Evolutionary conservation across 2,113 vertebrate genomes (phyloP).

Genomic region (Crotalus horridus): DNA sequence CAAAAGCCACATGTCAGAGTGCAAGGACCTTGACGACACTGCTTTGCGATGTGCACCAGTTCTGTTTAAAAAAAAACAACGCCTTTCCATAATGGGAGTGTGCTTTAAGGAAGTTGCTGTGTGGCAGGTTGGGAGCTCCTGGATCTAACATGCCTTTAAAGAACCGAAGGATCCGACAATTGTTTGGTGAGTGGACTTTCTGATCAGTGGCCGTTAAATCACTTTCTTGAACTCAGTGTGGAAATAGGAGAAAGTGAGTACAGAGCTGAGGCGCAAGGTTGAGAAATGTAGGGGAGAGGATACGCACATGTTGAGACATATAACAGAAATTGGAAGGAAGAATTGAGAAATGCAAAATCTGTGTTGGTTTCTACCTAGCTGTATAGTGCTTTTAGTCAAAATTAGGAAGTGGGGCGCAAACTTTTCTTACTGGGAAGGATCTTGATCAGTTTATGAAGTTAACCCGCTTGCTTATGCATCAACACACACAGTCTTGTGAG

Average conservation of each 20-base stretch:
- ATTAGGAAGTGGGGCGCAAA: not conserved
- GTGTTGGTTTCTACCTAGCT: too few species aligned
- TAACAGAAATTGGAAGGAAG: not conserved
- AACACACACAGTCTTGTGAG: not conserved
- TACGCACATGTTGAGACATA: not conserved
- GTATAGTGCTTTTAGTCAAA: not conserved
- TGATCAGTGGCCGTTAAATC: not conserved
- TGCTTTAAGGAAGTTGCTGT: not conserved
- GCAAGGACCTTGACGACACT: not conserved
- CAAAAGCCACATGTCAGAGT: not conserved
- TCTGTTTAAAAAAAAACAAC: not conserved
- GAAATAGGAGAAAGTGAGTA: not conserved
- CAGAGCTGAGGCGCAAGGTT: not conserved
- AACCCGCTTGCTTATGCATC: not conserved
- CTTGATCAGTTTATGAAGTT: not conserved
- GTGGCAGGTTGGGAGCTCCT: not conserved
- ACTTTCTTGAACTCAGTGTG: not conserved
- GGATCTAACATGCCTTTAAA: not conserved
- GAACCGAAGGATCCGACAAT: not conserved
- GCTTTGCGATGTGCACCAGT: not conserved
- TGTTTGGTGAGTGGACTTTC: not conserved
- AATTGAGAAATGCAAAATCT: not conserved
- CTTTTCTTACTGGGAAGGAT: not conserved
- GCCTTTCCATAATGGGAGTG: too few species aligned
- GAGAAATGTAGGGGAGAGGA: not conserved